Base-by-base conservation (phyloP, 2,113 vertebrate species). In the Mohoua ochrocephala region DNA sequence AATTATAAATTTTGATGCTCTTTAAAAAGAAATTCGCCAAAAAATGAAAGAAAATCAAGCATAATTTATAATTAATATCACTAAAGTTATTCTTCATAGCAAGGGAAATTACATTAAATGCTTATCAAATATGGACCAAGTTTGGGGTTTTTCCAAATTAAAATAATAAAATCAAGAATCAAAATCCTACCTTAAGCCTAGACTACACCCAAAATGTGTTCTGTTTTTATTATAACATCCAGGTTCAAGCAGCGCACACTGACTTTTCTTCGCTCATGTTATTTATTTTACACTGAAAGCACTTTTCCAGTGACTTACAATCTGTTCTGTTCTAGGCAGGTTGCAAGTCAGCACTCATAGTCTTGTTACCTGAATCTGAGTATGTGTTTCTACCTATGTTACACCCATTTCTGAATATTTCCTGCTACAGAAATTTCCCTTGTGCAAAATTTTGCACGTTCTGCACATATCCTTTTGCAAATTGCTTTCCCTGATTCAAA, bases 301-400 rank as follows among this genome's bases (percentile, higher is more conserved):
- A 93, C 78, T 95, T 86, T 79, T 85, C 65, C 87, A 94, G 73
- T 96, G 78, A 94, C 84, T 86, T 91, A 74, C 3, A 33, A 19
- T 59, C 54, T 74, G 47, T 68, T 91, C 60, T 89, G 44, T 56
- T 91, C 86, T 20, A 60, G 26, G 57, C 49, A 54, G 15, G 21
- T 37, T 67, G 68, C 5, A 31, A 70, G 44, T 47, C 28, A 64
- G 23, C 80, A 65, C 22, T 83, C 53, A 56, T 23, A 75, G 60
- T 41, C 67, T 52, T 11, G 17, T 44, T 50, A 91, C 27, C 22
- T 49, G 31, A 71, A 79, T 24, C 18, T 37, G 59, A 80, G 61
- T 42, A 80, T 56, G 21, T 49, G 53, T 71, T 93, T 67, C 70
- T 44, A 52, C 24, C 27, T 33, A 21, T 11, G 10, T 19, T 56